Percentiles rank a stretch among this genome's conserved stretches.
phyloP scores from a whole-genome alignment of 2,113 vertebrate species.

The Orientallactaga bullata region DNA sequence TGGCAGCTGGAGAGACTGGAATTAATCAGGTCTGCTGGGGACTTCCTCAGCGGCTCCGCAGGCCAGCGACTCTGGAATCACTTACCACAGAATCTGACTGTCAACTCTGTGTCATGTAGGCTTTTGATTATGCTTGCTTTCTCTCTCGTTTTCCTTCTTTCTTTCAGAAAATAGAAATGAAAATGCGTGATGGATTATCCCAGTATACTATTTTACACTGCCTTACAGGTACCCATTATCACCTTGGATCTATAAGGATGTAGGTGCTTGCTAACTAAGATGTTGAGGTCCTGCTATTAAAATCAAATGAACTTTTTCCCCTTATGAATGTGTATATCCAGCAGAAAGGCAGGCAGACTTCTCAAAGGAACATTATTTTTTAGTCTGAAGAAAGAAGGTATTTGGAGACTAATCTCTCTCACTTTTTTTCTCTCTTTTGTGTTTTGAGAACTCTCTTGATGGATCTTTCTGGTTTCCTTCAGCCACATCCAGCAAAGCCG shows the following conservation, averaged over 20 bases:
- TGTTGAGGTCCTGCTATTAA: constrained; percentile 76
- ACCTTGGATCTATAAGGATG: constrained; percentile 88
- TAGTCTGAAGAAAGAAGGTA: constrained; percentile 84
- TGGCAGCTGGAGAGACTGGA: constrained; percentile 97
- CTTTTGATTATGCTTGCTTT: constrained; percentile 96
- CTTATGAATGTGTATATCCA: constrained; percentile 84
- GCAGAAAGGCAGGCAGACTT: constrained; percentile 79
- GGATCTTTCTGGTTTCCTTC: background rate
- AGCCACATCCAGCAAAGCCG: background rate
- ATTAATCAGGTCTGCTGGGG: constrained; percentile 99
- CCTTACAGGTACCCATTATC: constrained; percentile 91
- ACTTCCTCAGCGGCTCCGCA: constrained; percentile 96
- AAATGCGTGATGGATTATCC: constrained; percentile 96
- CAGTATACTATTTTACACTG: constrained; percentile 92
- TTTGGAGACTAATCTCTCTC: constrained; percentile 4
- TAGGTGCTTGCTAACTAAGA: constrained; percentile 80
- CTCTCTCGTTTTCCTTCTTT: constrained; percentile 71
- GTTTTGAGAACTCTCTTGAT: background rate
- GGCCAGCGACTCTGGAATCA: constrained; percentile 98
- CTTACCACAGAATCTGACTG: constrained; percentile 99
- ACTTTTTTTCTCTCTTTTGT: no score
- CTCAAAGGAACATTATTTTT: constrained; percentile 68
- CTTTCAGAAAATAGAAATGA: constrained; percentile 85
- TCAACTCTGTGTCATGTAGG: constrained; percentile 99
- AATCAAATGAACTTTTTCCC: constrained; percentile 82